Percentiles rank a stretch among this genome's conserved stretches.
Evolutionary conservation across 2,888 invertebrate species (phyloP).

Genomic region (Dascillus cervinus): DNA sequence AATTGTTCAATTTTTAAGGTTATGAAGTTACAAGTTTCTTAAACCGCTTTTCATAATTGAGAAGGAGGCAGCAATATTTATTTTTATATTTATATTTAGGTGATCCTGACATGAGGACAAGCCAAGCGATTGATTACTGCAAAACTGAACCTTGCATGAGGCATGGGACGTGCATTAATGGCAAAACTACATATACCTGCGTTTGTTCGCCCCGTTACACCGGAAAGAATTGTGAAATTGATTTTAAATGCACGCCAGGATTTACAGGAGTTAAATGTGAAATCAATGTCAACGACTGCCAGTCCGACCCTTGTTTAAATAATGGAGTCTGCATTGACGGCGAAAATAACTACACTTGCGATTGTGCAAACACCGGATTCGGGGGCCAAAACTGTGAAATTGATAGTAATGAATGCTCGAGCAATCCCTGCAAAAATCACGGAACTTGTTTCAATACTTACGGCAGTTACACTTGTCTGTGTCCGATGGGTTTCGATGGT

Average conservation of each 20-base stretch:
- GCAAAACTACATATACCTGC: conserved; percentile 73
- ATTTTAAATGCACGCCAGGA: conserved; percentile 51
- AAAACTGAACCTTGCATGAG: conserved; percentile 75
- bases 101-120: too few species aligned
- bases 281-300: conserved; percentile 69
- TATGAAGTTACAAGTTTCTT: too few species aligned
- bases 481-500: conserved; percentile 71
- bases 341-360: conserved; percentile 68
- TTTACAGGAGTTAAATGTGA: conserved; percentile 65
- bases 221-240: conserved; percentile 81
- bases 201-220: conserved; percentile 76
- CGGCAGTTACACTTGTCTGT: conserved; percentile 72
- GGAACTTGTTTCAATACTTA: conserved; percentile 78
- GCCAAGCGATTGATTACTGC: conserved; percentile 68
- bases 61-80: too few species aligned
- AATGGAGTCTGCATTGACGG: conserved; percentile 66
- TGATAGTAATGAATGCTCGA: conserved; percentile 73
- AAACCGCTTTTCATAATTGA: too few species aligned
- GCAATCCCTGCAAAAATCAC: conserved; percentile 62
- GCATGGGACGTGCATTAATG: conserved; percentile 72
- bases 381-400: conserved; percentile 63
- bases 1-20: too few species aligned
- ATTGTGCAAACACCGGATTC: conserved; percentile 70
- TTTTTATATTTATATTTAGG: too few species aligned
- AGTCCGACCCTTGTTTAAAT: conserved; percentile 60